Evolutionary conservation across 2,113 vertebrate species (phyloP), one percentile per base, ranked within the genome.

Genomic region (Nycticorax nycticorax): DNA sequence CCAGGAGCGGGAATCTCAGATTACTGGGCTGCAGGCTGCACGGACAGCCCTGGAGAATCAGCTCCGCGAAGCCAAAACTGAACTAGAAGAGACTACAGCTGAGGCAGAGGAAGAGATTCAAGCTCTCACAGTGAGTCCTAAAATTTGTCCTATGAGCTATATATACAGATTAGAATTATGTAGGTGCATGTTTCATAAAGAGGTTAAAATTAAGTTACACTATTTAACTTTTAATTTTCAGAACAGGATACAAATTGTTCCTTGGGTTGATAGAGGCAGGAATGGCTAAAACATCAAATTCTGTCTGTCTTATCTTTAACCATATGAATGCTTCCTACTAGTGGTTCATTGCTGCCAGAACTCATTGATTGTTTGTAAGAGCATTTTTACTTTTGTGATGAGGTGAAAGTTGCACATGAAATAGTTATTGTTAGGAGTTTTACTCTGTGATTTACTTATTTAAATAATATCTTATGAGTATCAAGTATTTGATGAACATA

Each of bases 21-120:
- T 99, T 86, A 99, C 98, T 8, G 99, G 98, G 81, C 98, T 99
- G 92, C 99, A 99, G 96, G 98, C 99, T 5, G 98, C 99, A 33
- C 98, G 99, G 7, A 98, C 98, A 3, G 98, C 99, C n/a, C 97
- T 99, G 96, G 99, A 99, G 96, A 99, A 89, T 85, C 99, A 99
- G 71, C 99, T 99, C 33, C 99, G 99, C 3, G 99, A 99, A 87
- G 99, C 99, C 59, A 99, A 99, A 98, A 99, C 99, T 0, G 99
- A 99, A 95, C 98, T 99, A 83, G 99, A 99, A 88, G 99, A 99
- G 94, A 99, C 99, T 2, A 99, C 99, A 0, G 99, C 99, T 0
- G 99, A 99, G 91, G 99, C 99, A 2, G 99, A 99, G 91, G 99
- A 99, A 84, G 99, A 99, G 98, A 99, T 99, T 91, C 99, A 99